phyloP scores from a whole-genome alignment of 2,888 invertebrate genomes.

The Panzeria rudis region DNA sequence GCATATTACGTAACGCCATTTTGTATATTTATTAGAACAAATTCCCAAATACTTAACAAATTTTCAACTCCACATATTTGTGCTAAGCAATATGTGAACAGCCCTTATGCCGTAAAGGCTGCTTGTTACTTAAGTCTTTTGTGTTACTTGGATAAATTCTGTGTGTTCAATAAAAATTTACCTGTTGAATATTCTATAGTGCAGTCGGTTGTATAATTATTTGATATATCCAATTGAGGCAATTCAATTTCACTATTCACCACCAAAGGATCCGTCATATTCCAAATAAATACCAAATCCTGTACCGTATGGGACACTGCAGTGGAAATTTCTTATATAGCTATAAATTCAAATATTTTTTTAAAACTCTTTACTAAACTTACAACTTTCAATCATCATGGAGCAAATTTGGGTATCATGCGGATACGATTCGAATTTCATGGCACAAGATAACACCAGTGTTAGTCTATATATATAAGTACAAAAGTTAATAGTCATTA shows the following conservation, averaged over 20 bases:
- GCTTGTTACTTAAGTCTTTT: slow-evolving; percentile 60
- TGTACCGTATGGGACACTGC: slow-evolving; percentile 97
- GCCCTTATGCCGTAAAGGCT: too few species aligned
- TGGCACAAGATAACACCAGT: slow-evolving; percentile 94
- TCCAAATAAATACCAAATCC: slow-evolving; percentile 97
- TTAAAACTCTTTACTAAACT: slow-evolving; percentile 82
- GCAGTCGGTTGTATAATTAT: slow-evolving; percentile 95
- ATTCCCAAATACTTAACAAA: too few species aligned
- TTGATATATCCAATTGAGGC: slow-evolving; percentile 93
- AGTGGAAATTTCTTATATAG: neutral
- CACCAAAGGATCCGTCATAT: slow-evolving; percentile 93
- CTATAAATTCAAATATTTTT: neutral
- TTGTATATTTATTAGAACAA: too few species aligned
- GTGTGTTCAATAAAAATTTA: slow-evolving; percentile 58
- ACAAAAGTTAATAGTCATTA: neutral
- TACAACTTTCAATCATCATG: slow-evolving; percentile 97
- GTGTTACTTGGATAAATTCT: slow-evolving; percentile 18
- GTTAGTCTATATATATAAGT: slow-evolving; percentile 88
- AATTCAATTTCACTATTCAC: slow-evolving; percentile 95
- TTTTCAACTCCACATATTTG: too few species aligned
- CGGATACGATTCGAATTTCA: slow-evolving; percentile 97
- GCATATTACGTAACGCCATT: too few species aligned
- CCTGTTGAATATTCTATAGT: slow-evolving; percentile 95
- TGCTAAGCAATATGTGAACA: too few species aligned
- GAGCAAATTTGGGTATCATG: slow-evolving; percentile 97